These are phyloP conservation scores for Drosophila pallidifrons DNA, from an alignment of 1,140 invertebrate genomes.

Conservation along the genomic window DNA sequence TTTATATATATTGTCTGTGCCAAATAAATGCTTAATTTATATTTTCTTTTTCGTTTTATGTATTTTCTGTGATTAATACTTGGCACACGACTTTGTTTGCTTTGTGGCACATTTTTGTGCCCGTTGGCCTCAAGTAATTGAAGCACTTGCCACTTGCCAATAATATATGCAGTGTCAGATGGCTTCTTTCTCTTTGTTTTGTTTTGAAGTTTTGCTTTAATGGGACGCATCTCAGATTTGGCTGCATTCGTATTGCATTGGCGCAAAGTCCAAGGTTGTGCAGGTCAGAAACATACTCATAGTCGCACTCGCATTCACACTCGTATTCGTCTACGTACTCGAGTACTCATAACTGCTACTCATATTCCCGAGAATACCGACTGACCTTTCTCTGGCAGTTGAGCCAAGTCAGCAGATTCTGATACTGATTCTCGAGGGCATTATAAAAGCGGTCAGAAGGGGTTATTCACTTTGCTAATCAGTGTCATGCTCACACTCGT, in stretches of 20 bases:
- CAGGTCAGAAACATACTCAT: slow-evolving; percentile 13
- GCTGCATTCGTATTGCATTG: slow-evolving; percentile 10
- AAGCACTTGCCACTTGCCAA: slow-evolving; percentile 12
- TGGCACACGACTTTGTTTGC: neutral
- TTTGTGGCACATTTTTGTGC: slow-evolving; percentile 14
- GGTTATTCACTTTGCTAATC: slow-evolving; percentile 3
- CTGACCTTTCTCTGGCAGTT: slow-evolving; percentile 5
- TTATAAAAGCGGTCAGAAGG: neutral
- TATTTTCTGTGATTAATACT: slow-evolving; percentile 5
- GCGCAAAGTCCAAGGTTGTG: slow-evolving; percentile 74
- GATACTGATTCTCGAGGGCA: slow-evolving; percentile 2
- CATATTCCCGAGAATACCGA: neutral
- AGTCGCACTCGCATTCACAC: slow-evolving; percentile 6
- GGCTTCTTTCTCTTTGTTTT: neutral
- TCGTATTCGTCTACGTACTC: slow-evolving; percentile 1
- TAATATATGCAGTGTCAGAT: slow-evolving; percentile 29
- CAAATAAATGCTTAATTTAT: neutral
- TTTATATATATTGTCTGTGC: too few species aligned
- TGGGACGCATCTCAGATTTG: slow-evolving; percentile 64
- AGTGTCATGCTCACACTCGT: neutral
- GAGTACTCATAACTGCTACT: neutral
- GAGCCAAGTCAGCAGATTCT: slow-evolving; percentile 6
- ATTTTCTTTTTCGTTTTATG: neutral
- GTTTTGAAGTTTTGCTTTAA: slow-evolving; percentile 33
- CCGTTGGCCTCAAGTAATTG: neutral